These are phyloP conservation scores for Crossocerus cetratus DNA, from an alignment of 2,888 invertebrate genomes.

Conservation along the genomic window DNA sequence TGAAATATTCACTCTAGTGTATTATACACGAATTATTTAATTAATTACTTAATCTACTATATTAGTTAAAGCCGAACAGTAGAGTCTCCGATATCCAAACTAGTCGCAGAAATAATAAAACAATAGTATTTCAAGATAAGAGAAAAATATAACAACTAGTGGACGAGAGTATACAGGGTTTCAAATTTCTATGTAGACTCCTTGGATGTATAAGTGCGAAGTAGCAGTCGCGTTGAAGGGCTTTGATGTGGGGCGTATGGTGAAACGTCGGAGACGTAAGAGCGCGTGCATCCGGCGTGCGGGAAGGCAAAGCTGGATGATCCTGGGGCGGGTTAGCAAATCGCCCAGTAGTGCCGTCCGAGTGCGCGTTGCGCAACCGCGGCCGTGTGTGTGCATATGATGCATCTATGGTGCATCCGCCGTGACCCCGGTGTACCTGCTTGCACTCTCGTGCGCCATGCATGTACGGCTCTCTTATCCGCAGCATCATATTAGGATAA, in stretches of 20 bases:
- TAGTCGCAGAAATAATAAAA: too few relatives aligned
- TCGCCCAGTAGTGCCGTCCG: conserved; percentile 30
- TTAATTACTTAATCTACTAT: too few relatives aligned
- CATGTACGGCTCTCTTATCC: conserved; percentile 15
- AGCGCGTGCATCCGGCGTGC: conserved; percentile 25
- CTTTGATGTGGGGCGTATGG: neutral
- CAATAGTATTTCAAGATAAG: too few relatives aligned
- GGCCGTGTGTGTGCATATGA: conserved; percentile 28
- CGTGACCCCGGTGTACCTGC: conserved; percentile 62
- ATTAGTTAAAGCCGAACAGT: too few relatives aligned
- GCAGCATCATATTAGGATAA: conserved; percentile 44
- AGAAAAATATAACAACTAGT: too few relatives aligned
- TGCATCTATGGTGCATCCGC: conserved; percentile 60
- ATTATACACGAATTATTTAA: too few relatives aligned
- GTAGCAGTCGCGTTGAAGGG: neutral
- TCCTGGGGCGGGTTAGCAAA: conserved; percentile 20
- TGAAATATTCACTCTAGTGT: too few relatives aligned
- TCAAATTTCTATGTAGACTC: too few relatives aligned
- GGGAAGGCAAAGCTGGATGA: conserved; percentile 12
- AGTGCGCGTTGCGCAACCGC: conserved; percentile 37
- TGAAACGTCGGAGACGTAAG: conserved; percentile 20
- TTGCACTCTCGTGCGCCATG: conserved; percentile 24
- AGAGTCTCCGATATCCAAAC: too few relatives aligned
- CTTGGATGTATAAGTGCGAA: too few relatives aligned
- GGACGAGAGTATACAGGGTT: too few relatives aligned